These are phyloP conservation scores for Coracopsis vasa DNA, from an alignment of 2,113 vertebrate species.

Conservation along the genomic window DNA sequence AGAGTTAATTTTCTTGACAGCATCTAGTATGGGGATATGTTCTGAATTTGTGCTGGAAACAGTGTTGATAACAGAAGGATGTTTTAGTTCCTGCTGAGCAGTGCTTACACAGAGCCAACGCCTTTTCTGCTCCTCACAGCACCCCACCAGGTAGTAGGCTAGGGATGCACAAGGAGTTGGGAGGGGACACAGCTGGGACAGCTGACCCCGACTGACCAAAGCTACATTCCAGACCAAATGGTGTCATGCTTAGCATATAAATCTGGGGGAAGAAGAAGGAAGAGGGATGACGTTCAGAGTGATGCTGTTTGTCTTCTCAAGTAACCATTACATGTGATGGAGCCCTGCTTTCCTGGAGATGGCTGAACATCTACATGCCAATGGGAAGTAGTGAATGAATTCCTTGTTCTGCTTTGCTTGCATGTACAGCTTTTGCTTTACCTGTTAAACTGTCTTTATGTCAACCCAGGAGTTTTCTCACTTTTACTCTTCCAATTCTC, in stretches of 20 bases:
- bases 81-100: not conserved
- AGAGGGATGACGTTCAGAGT: accelerated
- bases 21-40: not conserved
- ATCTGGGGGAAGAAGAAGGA: not conserved
- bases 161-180: not conserved
- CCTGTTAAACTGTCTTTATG: not conserved
- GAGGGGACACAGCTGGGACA: not conserved
- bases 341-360: not conserved
- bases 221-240: not conserved
- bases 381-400: not conserved
- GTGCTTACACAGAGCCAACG: not conserved
- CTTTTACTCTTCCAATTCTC: not conserved
- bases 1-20: not conserved
- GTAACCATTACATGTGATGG: accelerated
- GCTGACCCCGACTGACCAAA: not conserved
- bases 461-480: not conserved
- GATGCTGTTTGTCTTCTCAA: not conserved
- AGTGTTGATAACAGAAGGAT: not conserved
- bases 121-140: not conserved
- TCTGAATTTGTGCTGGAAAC: not conserved
- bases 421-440: not conserved
- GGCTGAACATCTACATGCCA: not conserved
- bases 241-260: not conserved
- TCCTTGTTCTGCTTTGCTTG: not conserved
- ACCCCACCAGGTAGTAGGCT: accelerated